phyloP scores from a whole-genome alignment of 2,888 invertebrate genomes.

The Caenorhabditis sp. region DNA sequence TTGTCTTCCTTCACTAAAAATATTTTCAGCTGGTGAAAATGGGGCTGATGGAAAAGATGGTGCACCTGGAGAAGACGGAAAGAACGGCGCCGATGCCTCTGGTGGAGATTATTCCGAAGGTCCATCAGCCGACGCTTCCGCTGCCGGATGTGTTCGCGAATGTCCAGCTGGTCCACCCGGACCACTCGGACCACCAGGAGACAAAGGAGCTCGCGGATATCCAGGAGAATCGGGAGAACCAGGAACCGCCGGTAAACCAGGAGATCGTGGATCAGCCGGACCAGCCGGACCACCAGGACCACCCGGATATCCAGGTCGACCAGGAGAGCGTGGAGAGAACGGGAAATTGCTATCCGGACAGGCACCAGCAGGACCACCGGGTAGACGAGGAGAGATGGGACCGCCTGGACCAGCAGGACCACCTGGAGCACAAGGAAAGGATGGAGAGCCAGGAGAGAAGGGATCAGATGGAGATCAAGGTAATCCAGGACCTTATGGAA shows the following conservation, averaged over 20 bases:
- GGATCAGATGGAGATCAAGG: conserved; percentile 68
- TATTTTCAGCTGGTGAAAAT: conserved; percentile 40
- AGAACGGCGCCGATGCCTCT: conserved; percentile 46
- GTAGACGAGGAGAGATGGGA: conserved; percentile 65
- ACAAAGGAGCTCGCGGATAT: conserved; percentile 66
- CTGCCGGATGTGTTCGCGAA: conserved; percentile 58
- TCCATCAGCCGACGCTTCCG: conserved; percentile 38
- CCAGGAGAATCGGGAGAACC: conserved; percentile 67
- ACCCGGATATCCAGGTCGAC: conserved; percentile 64
- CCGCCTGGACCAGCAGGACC: conserved; percentile 61
- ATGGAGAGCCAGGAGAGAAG: conserved; percentile 59
- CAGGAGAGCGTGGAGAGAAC: conserved; percentile 60
- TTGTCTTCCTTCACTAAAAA: too few relatives aligned
- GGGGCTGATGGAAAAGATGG: conserved; percentile 58
- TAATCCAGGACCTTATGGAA: conserved; percentile 66
- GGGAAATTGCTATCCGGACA: conserved; percentile 51
- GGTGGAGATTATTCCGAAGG: conserved; percentile 40
- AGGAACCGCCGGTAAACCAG: conserved; percentile 58
- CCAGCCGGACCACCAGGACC: conserved; percentile 55
- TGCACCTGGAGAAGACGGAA: conserved; percentile 59
- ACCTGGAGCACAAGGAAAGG: conserved; percentile 60
- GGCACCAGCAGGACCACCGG: conserved; percentile 60
- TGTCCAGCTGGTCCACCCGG: conserved; percentile 67
- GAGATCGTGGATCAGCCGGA: conserved; percentile 63
- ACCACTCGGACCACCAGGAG: conserved; percentile 65